Conservation (phyloP, 2,113 vertebrate genomes). For the Lepisosteus oculatus region DNA sequence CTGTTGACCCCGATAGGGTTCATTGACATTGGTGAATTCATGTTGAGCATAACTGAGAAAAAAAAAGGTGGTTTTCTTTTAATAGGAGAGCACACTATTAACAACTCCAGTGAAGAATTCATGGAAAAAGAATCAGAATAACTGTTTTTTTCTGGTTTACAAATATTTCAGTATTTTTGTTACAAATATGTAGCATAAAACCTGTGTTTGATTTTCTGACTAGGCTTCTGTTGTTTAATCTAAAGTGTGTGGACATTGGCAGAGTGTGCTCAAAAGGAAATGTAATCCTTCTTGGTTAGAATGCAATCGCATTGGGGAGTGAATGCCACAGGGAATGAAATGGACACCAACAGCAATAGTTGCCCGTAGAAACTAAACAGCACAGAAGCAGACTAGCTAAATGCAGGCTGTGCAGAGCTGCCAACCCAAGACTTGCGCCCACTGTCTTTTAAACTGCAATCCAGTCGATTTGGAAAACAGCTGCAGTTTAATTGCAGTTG, state of each 20-base stretch:
- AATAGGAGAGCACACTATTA: too few relatives aligned
- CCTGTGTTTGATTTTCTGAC: background rate
- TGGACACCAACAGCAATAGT: constrained; percentile 16
- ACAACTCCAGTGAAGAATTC: too few relatives aligned
- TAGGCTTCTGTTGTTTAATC: background rate
- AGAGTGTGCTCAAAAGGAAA: background rate
- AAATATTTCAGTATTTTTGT: background rate
- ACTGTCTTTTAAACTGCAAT: constrained; percentile 17
- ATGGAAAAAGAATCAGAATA: too few relatives aligned
- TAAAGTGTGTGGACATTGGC: background rate
- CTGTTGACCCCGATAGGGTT: too few relatives aligned
- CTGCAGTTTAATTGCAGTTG: constrained; percentile 20
- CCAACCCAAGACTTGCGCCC: background rate
- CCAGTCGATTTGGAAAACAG: constrained; percentile 25
- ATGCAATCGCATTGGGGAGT: background rate
- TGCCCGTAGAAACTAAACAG: constrained; percentile 2
- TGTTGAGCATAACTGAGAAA: too few relatives aligned
- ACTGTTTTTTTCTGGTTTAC: too few relatives aligned
- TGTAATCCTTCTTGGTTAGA: background rate
- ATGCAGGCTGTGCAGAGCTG: background rate
- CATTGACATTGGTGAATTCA: too few relatives aligned
- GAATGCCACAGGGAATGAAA: constrained; percentile 47
- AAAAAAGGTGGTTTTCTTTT: too few relatives aligned
- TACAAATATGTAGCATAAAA: too few relatives aligned
- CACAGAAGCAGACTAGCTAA: constrained; percentile 4